These are phyloP conservation scores for Cottoperca gobio DNA, from an alignment of 2,797 vertebrate species.

Conservation along the genomic window DNA sequence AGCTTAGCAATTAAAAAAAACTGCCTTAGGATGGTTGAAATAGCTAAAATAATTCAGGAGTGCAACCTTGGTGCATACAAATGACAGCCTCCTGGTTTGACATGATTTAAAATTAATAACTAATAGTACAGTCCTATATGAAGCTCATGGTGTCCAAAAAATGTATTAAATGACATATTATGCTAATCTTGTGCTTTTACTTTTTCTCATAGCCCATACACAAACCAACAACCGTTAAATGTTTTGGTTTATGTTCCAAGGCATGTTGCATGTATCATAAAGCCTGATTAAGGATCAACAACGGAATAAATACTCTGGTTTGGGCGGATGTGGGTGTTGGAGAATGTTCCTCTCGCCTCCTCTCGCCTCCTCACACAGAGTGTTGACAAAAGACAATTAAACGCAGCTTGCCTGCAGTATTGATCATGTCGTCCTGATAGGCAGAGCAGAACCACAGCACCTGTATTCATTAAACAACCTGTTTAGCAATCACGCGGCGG, in stretches of 20 bases:
- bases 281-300: slow-evolving; percentile 23
- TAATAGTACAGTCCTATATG: neutral
- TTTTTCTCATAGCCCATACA: neutral
- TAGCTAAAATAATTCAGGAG: slow-evolving; percentile 1
- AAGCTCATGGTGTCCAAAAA: neutral
- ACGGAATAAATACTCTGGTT: slow-evolving; percentile 12
- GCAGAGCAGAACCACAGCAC: slow-evolving; percentile 79
- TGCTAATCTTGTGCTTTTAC: neutral
- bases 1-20: slow-evolving; percentile 8
- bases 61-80: neutral
- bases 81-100: neutral
- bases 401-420: slow-evolving; percentile 74
- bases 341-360: slow-evolving; percentile 15
- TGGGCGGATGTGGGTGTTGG: slow-evolving; percentile 2
- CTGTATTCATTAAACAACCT: slow-evolving; percentile 81
- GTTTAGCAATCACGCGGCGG: slow-evolving; percentile 68
- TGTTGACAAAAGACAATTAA: slow-evolving; percentile 83
- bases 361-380: slow-evolving; percentile 35
- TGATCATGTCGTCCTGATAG: slow-evolving; percentile 78
- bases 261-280: neutral
- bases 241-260: neutral
- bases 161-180: neutral
- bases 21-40: neutral
- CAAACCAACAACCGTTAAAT: neutral
- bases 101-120: neutral